Conservation (phyloP, 2,797 vertebrate genomes). For the Gila robusta region DNA sequence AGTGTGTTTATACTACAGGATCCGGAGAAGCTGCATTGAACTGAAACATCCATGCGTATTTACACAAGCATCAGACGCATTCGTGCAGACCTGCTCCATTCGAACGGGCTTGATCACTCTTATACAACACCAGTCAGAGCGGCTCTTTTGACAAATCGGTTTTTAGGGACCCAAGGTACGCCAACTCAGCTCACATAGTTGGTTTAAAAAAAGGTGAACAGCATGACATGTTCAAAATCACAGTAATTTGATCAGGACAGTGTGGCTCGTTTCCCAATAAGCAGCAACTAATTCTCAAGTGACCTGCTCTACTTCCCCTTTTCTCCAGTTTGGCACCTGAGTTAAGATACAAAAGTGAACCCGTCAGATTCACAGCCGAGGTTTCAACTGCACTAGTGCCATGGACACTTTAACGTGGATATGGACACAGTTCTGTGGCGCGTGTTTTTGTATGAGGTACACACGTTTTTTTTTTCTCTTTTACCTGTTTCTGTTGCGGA, state of each 20-base stretch:
- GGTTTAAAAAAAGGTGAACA: conserved; percentile 52
- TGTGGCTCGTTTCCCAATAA: conserved; percentile 62
- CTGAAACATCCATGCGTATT: conserved; percentile 43
- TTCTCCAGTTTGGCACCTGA: conserved; percentile 84
- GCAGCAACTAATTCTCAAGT: conserved; percentile 65
- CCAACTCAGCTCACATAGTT: conserved; percentile 48
- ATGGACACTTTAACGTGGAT: conserved; percentile 67
- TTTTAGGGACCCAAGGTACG: conserved; percentile 40
- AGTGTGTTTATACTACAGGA: conserved; percentile 44
- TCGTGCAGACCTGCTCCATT: conserved; percentile 13
- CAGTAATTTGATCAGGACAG: conserved; percentile 67
- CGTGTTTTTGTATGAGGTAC: conserved; percentile 61
- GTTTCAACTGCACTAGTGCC: conserved; percentile 70
- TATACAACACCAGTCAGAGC: conserved; percentile 25
- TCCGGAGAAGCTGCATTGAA: conserved; percentile 15
- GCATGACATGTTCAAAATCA: conserved; percentile 63
- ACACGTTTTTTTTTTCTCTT: conserved; percentile 30
- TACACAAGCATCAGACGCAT: conserved; percentile 37
- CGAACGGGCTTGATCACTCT: conserved; percentile 34
- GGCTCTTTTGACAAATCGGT: conserved; percentile 8
- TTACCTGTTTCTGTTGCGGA: conserved; percentile 28
- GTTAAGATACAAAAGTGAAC: conserved; percentile 82
- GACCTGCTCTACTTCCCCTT: conserved; percentile 77
- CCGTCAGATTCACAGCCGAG: conserved; percentile 65
- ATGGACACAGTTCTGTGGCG: conserved; percentile 71